These are phyloP conservation scores for Goniozus legneri DNA, from an alignment of 1,140 invertebrate species.

Conservation along the genomic window DNA sequence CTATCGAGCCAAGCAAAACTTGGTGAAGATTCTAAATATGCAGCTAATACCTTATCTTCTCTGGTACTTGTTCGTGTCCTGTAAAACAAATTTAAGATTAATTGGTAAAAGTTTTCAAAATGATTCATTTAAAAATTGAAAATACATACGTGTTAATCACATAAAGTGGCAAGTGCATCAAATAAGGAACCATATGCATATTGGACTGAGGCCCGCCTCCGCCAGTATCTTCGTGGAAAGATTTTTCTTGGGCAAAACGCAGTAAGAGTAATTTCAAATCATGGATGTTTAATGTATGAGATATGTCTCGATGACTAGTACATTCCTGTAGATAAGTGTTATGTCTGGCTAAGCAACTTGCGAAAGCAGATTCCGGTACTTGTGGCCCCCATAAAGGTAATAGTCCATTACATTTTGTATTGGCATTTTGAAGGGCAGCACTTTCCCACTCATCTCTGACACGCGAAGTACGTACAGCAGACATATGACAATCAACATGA, in stretches of 20 bases:
- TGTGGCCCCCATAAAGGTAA: conserved; percentile 94
- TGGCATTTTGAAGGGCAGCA: conserved; percentile 95
- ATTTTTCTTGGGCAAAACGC: conserved; percentile 89
- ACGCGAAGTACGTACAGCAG: conserved; percentile 75
- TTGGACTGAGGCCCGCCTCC: conserved; percentile 96
- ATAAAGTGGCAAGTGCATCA: conserved; percentile 93
- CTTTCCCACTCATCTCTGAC: conserved; percentile 96
- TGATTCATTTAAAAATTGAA: conserved; percentile 3
- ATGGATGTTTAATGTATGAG: conserved; percentile 84
- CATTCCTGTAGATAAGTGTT: conserved; percentile 84
- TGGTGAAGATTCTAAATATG: conserved; percentile 64
- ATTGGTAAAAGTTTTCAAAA: conserved; percentile 4
- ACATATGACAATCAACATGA: conserved; percentile 97
- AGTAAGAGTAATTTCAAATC: conserved; percentile 89
- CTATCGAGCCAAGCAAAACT: conserved; percentile 70
- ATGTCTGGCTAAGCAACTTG: conserved; percentile 86
- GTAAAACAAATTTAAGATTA: conserved; percentile 12
- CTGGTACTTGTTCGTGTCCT: conserved; percentile 72
- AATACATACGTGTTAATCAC: conserved; percentile 84
- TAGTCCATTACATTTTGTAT: conserved; percentile 94
- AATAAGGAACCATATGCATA: conserved; percentile 92
- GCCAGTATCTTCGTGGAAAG: conserved; percentile 95
- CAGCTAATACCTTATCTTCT: conserved; percentile 70
- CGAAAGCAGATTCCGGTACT: conserved; percentile 92
- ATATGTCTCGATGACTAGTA: conserved; percentile 83